Conservation (phyloP, 2,888 invertebrate species). For the Microchrysa polita region DNA sequence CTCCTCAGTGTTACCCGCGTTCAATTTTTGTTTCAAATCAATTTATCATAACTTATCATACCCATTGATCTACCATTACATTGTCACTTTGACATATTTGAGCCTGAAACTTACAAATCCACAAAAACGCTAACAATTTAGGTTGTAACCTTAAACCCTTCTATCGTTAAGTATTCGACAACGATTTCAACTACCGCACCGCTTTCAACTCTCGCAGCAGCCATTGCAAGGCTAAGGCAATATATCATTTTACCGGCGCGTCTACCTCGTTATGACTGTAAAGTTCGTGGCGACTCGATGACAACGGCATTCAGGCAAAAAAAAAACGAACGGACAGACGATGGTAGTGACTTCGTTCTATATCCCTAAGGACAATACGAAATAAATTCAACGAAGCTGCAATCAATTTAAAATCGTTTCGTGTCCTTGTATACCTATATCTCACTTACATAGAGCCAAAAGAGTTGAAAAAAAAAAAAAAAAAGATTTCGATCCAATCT, state of each 20-base stretch:
- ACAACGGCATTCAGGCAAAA: too few relatives aligned
- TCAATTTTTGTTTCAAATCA: too few relatives aligned
- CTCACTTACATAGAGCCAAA: too few relatives aligned
- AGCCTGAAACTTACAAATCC: slow-evolving; percentile 22
- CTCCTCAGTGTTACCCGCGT: too few relatives aligned
- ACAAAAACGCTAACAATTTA: slow-evolving; percentile 20
- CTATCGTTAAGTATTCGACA: not conserved
- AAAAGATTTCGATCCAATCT: not conserved
- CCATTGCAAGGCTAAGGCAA: not conserved
- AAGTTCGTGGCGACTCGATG: not conserved
- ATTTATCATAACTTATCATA: not conserved
- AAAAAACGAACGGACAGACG: too few relatives aligned
- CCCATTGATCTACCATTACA: not conserved
- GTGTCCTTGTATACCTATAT: not conserved
- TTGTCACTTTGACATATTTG: slow-evolving; percentile 1
- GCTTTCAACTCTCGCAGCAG: not conserved
- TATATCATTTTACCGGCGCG: not conserved
- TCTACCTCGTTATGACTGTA: not conserved
- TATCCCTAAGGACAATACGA: not conserved
- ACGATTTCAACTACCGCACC: too few relatives aligned
- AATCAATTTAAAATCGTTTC: not conserved
- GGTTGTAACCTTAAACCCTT: not conserved
- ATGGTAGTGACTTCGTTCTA: too few relatives aligned
- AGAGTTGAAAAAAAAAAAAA: too few relatives aligned
- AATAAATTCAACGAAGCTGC: not conserved